phyloP scores from a whole-genome alignment of 2,113 vertebrate genomes.

The Ammodytes dubius region DNA sequence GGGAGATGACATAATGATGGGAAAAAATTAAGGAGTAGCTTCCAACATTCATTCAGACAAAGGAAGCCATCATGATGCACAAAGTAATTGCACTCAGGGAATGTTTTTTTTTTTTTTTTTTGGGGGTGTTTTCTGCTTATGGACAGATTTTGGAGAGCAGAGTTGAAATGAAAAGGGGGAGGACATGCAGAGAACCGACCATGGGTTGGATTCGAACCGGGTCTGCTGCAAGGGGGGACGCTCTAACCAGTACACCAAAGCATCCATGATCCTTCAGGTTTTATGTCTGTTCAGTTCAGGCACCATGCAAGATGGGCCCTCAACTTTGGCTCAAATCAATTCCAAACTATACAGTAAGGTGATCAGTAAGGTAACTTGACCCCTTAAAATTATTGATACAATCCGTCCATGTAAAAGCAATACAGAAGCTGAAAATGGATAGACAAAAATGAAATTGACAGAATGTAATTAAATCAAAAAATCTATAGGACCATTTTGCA shows the following conservation, averaged over 20 bases:
- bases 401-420: background rate
- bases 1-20: background rate
- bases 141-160: too few relatives aligned
- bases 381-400: background rate
- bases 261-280: background rate
- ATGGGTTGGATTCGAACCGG: too few relatives aligned
- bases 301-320: background rate
- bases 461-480: background rate
- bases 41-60: background rate
- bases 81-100: background rate
- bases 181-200: too few relatives aligned
- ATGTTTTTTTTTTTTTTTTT: too few relatives aligned
- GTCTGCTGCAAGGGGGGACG: too few relatives aligned
- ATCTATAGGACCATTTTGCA: background rate
- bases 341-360: background rate
- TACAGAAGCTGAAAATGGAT: background rate
- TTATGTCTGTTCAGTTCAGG: background rate
- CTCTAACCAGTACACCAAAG: too few relatives aligned
- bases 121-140: too few relatives aligned
- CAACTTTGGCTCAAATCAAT: background rate
- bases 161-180: too few relatives aligned
- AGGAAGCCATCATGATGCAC: background rate
- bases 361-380: background rate
- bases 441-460: background rate
- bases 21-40: background rate